These are phyloP conservation scores for Cyprinodon brontotheroides DNA, from an alignment of 2,113 vertebrate species.

Conservation along the genomic window DNA sequence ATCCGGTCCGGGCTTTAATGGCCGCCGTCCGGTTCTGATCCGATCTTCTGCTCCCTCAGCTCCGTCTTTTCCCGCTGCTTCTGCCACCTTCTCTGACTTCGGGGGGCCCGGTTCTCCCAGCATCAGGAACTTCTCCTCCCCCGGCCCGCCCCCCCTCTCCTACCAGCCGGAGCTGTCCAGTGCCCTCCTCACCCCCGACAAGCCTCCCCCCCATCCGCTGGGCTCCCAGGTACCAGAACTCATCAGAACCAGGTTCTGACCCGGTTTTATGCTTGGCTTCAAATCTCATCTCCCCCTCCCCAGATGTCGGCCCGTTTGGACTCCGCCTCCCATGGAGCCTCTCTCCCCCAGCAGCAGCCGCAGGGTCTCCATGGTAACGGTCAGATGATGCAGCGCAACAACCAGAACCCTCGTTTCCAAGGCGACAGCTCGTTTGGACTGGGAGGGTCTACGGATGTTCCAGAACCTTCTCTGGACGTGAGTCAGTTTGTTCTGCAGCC, in stretches of 20 bases:
- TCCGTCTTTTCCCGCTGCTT: slow-evolving; percentile 81
- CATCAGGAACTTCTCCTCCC: slow-evolving; percentile 82
- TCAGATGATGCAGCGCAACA: slow-evolving; percentile 80
- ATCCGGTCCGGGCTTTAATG: background rate
- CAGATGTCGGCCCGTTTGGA: slow-evolving; percentile 86
- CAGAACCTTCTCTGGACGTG: slow-evolving; percentile 89
- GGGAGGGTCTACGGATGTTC: slow-evolving; percentile 74
- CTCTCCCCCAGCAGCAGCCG: slow-evolving; percentile 76
- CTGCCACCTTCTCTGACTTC: slow-evolving; percentile 83
- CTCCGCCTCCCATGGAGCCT: slow-evolving; percentile 75
- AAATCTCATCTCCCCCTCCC: background rate
- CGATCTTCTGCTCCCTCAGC: slow-evolving; percentile 61
- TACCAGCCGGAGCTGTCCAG: slow-evolving; percentile 84
- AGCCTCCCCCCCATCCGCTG: slow-evolving; percentile 79
- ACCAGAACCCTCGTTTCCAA: slow-evolving; percentile 77
- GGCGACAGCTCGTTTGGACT: slow-evolving; percentile 78
- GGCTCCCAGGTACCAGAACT: slow-evolving; percentile 77
- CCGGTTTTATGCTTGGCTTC: background rate
- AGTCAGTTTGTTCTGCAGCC: slow-evolving; percentile 52
- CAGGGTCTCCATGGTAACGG: slow-evolving; percentile 75
- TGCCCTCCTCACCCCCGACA: slow-evolving; percentile 79
- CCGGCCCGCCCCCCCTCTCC: slow-evolving; percentile 71
- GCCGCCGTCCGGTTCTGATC: background rate
- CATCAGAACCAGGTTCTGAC: background rate
- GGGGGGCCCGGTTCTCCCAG: slow-evolving; percentile 79